phyloP scores from a whole-genome alignment of 2,888 invertebrate species.

The Heliconius ismenius region DNA sequence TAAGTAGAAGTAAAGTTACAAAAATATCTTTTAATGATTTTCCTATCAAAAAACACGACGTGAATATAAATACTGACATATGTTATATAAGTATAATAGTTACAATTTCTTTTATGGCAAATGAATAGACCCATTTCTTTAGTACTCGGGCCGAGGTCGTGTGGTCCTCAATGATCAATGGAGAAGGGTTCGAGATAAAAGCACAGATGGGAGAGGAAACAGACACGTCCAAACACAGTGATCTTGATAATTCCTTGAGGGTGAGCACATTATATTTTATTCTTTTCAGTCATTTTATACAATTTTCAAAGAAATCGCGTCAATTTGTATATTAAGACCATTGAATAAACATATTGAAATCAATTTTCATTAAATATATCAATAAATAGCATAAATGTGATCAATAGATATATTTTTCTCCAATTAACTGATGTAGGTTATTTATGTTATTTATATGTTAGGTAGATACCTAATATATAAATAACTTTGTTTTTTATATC shows the following conservation, averaged over 20 bases:
- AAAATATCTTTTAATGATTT: neutral
- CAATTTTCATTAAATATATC: too few relatives aligned
- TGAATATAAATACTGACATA: neutral
- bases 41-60: neutral
- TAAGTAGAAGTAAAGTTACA: neutral
- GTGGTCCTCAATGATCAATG: constrained; percentile 10
- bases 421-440: too few relatives aligned
- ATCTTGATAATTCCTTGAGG: constrained; percentile 13
- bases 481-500: neutral
- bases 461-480: too few relatives aligned
- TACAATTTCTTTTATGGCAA: neutral
- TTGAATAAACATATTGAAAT: too few relatives aligned
- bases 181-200: constrained; percentile 19
- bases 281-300: neutral
- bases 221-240: constrained; percentile 2
- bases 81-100: neutral
- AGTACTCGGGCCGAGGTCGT: constrained; percentile 13
- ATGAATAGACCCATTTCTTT: neutral
- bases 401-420: too few relatives aligned
- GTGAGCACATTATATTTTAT: neutral
- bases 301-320: neutral
- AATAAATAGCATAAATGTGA: too few relatives aligned
- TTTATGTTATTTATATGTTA: too few relatives aligned
- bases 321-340: too few relatives aligned
- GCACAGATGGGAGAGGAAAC: constrained; percentile 14